Base-by-base conservation (phyloP, 2,113 vertebrate genomes). In the Scatophagus argus region DNA sequence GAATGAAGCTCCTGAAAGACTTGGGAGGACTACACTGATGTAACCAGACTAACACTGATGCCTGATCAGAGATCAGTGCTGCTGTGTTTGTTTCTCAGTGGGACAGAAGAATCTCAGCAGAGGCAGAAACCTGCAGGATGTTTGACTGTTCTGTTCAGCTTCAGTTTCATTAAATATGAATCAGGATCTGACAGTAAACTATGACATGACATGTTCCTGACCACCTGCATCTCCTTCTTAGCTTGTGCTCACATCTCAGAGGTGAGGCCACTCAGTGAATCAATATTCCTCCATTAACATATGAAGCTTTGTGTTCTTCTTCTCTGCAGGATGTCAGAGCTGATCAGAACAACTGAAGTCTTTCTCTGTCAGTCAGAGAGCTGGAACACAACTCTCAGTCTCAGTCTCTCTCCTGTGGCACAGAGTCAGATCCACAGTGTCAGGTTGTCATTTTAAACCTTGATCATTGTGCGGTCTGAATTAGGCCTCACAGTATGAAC, bases 331-430 rank as follows among this genome's bases (percentile, higher is more conserved):
- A 58, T 70, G 54, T 19, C 54, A 23, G 21, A 31, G 65, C 17
- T 39, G 0, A 44, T 56, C 66, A 31, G 27, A 32, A 13, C 27
- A 16, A n/a, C 51, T 19, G 0, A 14, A 13, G 7, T 43, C 19
- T 43, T 29, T 69, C 1, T 41, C n/a, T 43, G 25, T 55, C 66
- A 23, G 55, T 51, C 27, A 52, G 64, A 69, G 52, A 56, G 52
- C 29, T 34, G 52, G 4, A 23, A 60, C 74, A 41, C 11, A 49
- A 47, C 34, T 49, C 52, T 32, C 25, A 65, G n/a, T n/a, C n/a
- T 19, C 41, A 8, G 52, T 25, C 67, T 34, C n/a, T 47, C 41
- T 55, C 66, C 11, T 12, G 10, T 21, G 23, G 39, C 49, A 23
- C 23, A 21, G 27, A 71, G 54, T 69, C 56, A 47, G 38, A 47